Conservation (phyloP, 2,888 invertebrate genomes). For the Diaprepes abbreviatus region DNA sequence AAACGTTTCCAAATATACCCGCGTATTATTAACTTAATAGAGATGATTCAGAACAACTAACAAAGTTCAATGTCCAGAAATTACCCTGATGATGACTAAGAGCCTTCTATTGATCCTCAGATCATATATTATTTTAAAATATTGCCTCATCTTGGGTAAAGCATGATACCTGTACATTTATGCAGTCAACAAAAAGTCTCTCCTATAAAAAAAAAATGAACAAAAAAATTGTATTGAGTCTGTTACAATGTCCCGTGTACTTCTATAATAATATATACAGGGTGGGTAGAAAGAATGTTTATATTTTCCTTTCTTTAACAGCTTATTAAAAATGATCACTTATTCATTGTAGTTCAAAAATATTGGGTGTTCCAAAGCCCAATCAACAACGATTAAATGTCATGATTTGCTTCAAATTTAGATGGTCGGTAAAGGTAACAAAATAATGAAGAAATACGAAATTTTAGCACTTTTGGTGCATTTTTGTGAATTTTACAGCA, state of each 20-base stretch:
- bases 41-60: background rate
- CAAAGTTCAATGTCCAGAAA: conserved; percentile 14
- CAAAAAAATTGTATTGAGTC: background rate
- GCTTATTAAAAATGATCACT: too few species aligned
- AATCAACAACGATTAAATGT: too few species aligned
- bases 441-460: too few species aligned
- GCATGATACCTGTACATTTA: conserved; percentile 24
- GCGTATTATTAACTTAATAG: background rate
- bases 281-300: too few species aligned
- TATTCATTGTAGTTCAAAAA: too few species aligned
- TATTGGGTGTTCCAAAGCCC: too few species aligned
- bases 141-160: conserved; percentile 19
- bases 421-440: too few species aligned
- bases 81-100: background rate
- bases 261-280: too few species aligned
- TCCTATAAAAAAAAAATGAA: conserved; percentile 4
- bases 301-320: too few species aligned
- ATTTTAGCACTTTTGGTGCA: too few species aligned
- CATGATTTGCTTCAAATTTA: too few species aligned
- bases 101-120: background rate
- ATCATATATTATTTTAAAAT: conserved; percentile 15
- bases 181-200: conserved; percentile 28
- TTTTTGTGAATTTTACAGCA: too few species aligned
- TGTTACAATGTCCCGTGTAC: conserved; percentile 8
- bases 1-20: conserved; percentile 9